These are phyloP conservation scores for Therioaphis trifolii DNA, from an alignment of 2,888 invertebrate genomes.

Conservation along the genomic window DNA sequence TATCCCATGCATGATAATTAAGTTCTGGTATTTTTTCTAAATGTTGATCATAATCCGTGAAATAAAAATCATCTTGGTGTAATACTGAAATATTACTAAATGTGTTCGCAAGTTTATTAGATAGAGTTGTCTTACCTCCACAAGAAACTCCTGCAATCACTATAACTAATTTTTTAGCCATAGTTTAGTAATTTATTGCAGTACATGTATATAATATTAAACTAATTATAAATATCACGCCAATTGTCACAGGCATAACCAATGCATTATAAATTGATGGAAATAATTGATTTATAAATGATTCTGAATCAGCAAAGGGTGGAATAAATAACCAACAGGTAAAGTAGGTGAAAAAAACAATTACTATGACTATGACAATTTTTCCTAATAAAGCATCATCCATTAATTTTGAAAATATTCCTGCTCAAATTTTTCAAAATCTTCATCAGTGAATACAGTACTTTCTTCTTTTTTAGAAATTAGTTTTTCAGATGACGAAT, in stretches of 20 bases:
- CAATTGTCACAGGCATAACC: constrained; percentile 73
- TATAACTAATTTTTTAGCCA: constrained; percentile 70
- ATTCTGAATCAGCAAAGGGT: constrained; percentile 76
- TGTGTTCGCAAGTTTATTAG: constrained; percentile 72
- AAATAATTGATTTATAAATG: constrained; percentile 71
- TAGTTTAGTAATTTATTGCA: constrained; percentile 63
- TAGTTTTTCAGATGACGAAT: background rate
- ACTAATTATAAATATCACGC: constrained; percentile 76
- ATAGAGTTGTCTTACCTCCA: constrained; percentile 84
- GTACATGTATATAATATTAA: constrained; percentile 73
- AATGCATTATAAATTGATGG: constrained; percentile 74
- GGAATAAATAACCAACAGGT: constrained; percentile 77
- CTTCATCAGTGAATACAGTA: constrained; percentile 79
- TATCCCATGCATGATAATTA: constrained; percentile 82
- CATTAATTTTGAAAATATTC: constrained; percentile 72
- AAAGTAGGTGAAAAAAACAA: constrained; percentile 73
- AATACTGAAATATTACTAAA: constrained; percentile 71
- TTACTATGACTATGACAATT: constrained; percentile 72
- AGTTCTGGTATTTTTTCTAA: constrained; percentile 76
- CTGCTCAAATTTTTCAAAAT: constrained; percentile 76
- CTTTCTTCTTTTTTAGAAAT: constrained; percentile 68
- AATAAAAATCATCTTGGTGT: constrained; percentile 83
- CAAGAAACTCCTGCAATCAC: constrained; percentile 86
- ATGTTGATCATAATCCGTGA: constrained; percentile 75
- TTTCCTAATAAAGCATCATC: constrained; percentile 70